Base-by-base conservation (phyloP, 1,140 invertebrate species). In the Ylistrum balloti region DNA sequence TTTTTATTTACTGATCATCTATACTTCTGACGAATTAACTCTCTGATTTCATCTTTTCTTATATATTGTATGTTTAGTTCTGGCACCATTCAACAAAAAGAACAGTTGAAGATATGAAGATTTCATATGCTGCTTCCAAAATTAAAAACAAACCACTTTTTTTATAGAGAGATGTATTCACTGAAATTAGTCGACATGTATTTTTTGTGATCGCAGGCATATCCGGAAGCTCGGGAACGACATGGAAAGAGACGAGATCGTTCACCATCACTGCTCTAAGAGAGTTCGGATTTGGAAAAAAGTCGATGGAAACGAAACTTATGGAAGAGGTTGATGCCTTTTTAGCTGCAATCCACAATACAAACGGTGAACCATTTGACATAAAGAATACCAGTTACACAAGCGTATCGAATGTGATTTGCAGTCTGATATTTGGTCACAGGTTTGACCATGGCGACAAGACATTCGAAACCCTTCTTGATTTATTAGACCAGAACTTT, bases 331-430 rank as follows among this genome's bases (percentile, higher is more conserved):
- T 95, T 3, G 20, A 89, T 15, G 41, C 45, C 11, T 92, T 89
- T 45, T 15, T 92, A 10, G 22, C 88, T 22, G 28, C 33, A 34
- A 28, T 93, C 0, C 33, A 86, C 5, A 38, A 86, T 1, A 34
- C 35, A 38, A 86, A 86, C 28, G 33, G 33, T 0, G 35, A 86
- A 86, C 86, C 86, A 38, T 86, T 86, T 86, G 86, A 86, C 35
- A 86, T 86, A 32, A 10, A 33, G 87, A 32, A 90, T 90, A 17
- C 85, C 88, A n/a, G 32, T 90, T 33, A 38, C 22, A 89, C 85
- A 98, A 97, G 98, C 2, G 97, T 99, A 88, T 98, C 98, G 94
- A 99, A 99, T 95, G 98, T 99, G 0, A 99, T 99, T 90, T 99
- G 98, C 95, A 98, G 97, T 38, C 97, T 99, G 41, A 97, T 98